Evolutionary conservation across 2,113 vertebrate species (phyloP).

Genomic region (Rousettus leschenaultii): DNA sequence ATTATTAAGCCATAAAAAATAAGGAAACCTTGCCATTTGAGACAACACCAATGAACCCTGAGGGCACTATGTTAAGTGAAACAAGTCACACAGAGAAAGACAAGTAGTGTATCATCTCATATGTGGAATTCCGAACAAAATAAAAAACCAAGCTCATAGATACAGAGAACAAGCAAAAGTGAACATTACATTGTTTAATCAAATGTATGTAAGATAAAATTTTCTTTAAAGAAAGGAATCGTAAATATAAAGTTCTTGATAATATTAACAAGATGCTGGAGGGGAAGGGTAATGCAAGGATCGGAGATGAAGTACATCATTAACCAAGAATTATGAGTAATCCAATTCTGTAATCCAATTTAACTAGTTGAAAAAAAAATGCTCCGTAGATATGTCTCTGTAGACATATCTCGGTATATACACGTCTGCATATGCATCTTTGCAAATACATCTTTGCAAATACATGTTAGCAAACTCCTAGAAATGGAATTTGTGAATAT

Average conservation of each 20-base stretch:
- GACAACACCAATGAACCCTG: too few relatives aligned
- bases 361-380: neutral
- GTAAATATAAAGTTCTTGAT: neutral
- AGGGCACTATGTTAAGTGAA: too few relatives aligned
- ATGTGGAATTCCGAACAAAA: too few relatives aligned
- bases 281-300: neutral
- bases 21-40: neutral
- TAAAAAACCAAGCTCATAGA: too few relatives aligned
- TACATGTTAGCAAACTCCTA: neutral
- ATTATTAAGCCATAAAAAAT: neutral
- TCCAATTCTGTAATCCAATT: neutral
- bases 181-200: neutral
- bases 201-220: neutral
- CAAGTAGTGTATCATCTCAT: too few relatives aligned
- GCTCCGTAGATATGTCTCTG: neutral
- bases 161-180: neutral
- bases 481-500: neutral
- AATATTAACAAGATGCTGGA: neutral
- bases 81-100: too few relatives aligned
- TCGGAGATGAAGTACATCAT: neutral
- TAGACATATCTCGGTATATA: neutral
- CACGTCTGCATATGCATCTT: neutral
- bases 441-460: neutral
- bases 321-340: neutral
- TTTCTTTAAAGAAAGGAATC: neutral